Conservation (phyloP, 2,113 vertebrate genomes). For the Pelecanoides urinatrix region DNA sequence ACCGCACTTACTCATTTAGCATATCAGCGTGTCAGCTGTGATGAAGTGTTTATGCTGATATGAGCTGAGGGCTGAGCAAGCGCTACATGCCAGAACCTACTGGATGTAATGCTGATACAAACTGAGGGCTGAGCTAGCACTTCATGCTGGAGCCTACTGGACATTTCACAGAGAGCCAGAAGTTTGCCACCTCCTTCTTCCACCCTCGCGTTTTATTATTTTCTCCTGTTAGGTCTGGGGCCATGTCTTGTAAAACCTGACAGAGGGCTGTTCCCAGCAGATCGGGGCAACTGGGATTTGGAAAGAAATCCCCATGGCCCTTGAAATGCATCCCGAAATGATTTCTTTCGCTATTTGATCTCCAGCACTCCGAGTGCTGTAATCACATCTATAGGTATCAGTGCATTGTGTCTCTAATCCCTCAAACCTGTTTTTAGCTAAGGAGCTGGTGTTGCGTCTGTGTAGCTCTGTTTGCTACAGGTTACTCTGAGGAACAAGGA, state of each 20-base stretch:
- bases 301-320: background rate
- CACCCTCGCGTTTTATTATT: background rate
- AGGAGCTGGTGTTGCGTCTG: background rate
- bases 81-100: slow-evolving; percentile 38
- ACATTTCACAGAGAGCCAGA: slow-evolving; percentile 4
- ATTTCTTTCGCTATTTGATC: background rate
- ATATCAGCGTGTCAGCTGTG: slow-evolving; percentile 63
- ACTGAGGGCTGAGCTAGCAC: slow-evolving; percentile 53
- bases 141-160: slow-evolving; percentile 36
- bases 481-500: background rate
- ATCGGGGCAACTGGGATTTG: background rate
- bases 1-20: slow-evolving; percentile 43
- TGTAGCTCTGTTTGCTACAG: background rate
- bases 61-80: slow-evolving; percentile 61
- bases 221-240: background rate
- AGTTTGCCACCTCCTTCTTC: background rate
- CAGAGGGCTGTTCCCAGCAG: background rate
- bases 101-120: slow-evolving; percentile 34
- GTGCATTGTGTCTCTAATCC: background rate
- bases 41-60: slow-evolving; percentile 71
- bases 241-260: background rate
- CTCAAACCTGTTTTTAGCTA: background rate
- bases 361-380: background rate
- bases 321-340: background rate
- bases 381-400: background rate